Base-by-base conservation (phyloP, 2,113 vertebrate genomes). In the Dasyprocta punctata region DNA sequence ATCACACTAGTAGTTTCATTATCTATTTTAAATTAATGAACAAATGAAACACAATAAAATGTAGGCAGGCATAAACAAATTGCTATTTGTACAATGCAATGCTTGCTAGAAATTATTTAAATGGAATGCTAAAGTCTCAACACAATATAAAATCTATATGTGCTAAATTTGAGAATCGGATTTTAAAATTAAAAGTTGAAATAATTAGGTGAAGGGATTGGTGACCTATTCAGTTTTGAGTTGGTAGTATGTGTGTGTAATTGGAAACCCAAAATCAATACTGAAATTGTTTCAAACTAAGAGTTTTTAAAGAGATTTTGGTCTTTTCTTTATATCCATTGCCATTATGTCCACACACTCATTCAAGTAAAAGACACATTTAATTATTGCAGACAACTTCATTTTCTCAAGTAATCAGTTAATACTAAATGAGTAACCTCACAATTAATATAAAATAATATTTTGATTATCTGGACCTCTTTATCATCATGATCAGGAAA, bases 11-110 rank as follows among this genome's bases (percentile, higher is more conserved):
- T 71, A 84, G 81, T 93, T 94, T 77, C 54, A 95, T 95, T 95
- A 81, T 89, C 24, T 77, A 24, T 90, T 94, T 96, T 97, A 94
- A 96, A 95, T 96, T 95, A 97, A 81, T 92, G n/a, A 97, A 33
- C 69, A 89, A 95, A 52, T 52, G 52, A 86, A 90, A 82, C 30
- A 60, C n/a, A 95, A 12, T 89, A 38, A 90, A 97, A 94, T 83
- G 58, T 90, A 88, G 56, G 52, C 52, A 94, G 56, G 13, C 19
- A 7, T 61, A 91, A 97, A 96, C n/a, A 90, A 96, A 96, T 90
- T 61, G 16, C 47, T 56, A 26, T 89, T 92, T 96, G 47, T 71
- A 56, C 38, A 87, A 67, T 60, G 41, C 2, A 89, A 12, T 93
- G 19, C 56, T 85, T 93, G 82, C 20, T 95, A 89, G 89, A 80